A percentile compares a stretch with the other conserved stretches of the same genome.
Evolutionary conservation across 2,888 invertebrate species (phyloP).

Genomic region (Melanargia galathea): DNA sequence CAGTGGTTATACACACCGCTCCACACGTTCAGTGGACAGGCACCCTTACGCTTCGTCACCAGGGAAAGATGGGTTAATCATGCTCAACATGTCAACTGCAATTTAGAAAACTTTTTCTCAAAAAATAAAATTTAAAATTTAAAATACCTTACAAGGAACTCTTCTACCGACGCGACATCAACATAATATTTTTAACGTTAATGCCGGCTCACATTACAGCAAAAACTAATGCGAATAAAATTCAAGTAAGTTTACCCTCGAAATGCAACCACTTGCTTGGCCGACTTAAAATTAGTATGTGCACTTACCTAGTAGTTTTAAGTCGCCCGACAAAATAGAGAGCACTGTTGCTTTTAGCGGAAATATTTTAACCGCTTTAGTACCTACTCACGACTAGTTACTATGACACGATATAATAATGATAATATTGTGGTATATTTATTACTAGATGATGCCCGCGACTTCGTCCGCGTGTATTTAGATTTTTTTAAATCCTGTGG

Average conservation of each 20-base stretch:
- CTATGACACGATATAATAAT: slow-evolving; percentile 19
- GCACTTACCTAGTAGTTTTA: slow-evolving; percentile 41
- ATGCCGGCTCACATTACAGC: slow-evolving; percentile 22
- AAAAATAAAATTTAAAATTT: not conserved
- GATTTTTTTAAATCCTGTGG: no score
- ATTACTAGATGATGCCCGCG: not conserved
- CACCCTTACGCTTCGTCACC: no score
- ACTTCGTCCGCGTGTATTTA: no score
- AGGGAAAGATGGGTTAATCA: no score
- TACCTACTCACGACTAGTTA: slow-evolving; percentile 30
- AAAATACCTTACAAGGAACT: not conserved
- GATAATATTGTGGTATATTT: not conserved
- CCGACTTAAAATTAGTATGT: no score
- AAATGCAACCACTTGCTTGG: slow-evolving; percentile 33
- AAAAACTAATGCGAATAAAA: slow-evolving; percentile 27
- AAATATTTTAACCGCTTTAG: slow-evolving; percentile 43
- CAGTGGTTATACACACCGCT: no score
- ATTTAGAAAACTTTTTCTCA: no score
- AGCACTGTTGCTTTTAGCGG: slow-evolving; percentile 52
- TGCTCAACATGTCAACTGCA: no score
- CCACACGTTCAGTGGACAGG: no score
- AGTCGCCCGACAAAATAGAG: slow-evolving; percentile 50
- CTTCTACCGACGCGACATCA: not conserved
- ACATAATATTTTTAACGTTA: slow-evolving; percentile 9
- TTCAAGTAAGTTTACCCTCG: slow-evolving; percentile 41